Conservation (phyloP, 1,140 invertebrate genomes). For the Drosophila lacteicornis region DNA sequence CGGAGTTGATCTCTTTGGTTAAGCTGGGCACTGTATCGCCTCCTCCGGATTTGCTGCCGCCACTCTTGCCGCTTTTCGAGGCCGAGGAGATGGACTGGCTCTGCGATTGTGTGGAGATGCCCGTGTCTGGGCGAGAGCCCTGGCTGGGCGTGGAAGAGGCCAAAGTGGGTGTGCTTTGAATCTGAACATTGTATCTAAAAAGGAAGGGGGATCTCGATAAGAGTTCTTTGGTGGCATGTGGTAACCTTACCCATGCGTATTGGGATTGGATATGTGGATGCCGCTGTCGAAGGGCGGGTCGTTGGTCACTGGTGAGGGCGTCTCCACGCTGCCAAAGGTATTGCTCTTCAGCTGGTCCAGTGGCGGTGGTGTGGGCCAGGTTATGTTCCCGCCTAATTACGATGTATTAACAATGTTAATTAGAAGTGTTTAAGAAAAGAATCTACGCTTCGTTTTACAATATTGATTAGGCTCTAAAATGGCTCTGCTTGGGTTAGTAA, state of each 20-base stretch:
- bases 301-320: slow-evolving; percentile 81
- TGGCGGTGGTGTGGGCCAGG: slow-evolving; percentile 79
- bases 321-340: slow-evolving; percentile 82
- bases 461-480: slow-evolving; percentile 51
- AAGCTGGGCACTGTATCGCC: slow-evolving; percentile 71
- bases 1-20: slow-evolving; percentile 85
- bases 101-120: slow-evolving; percentile 79
- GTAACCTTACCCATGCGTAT: slow-evolving; percentile 77
- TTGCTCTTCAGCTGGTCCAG: slow-evolving; percentile 81
- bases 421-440: background rate
- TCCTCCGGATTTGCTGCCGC: slow-evolving; percentile 29
- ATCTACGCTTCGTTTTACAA: slow-evolving; percentile 44
- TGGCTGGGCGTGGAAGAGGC: slow-evolving; percentile 79
- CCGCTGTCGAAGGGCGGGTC: slow-evolving; percentile 76
- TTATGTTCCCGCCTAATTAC: slow-evolving; percentile 75
- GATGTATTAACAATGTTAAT: slow-evolving; percentile 2
- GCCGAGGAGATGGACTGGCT: slow-evolving; percentile 66
- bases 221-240: background rate
- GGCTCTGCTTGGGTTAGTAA: slow-evolving; percentile 48
- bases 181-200: slow-evolving; percentile 81
- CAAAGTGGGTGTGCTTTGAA: slow-evolving; percentile 79
- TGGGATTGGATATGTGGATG: slow-evolving; percentile 82
- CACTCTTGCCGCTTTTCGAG: slow-evolving; percentile 77
- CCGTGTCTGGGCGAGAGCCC: slow-evolving; percentile 82
- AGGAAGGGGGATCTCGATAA: background rate